These are phyloP conservation scores for Ephestia elutella DNA, from an alignment of 1,140 invertebrate species.

Conservation along the genomic window DNA sequence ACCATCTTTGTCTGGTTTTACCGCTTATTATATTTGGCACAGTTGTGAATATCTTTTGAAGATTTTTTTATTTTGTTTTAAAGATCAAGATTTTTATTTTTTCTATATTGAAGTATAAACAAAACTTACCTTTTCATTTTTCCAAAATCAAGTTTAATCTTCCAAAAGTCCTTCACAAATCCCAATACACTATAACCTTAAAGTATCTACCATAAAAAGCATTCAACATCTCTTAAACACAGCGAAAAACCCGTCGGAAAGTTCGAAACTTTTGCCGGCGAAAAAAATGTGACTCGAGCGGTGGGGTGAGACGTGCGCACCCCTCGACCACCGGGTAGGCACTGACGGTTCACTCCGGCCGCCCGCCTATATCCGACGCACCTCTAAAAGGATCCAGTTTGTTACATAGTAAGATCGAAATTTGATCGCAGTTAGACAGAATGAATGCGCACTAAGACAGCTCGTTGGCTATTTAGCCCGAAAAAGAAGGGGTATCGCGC, in stretches of 20 bases:
- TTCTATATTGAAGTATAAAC: background rate
- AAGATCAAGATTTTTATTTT: background rate
- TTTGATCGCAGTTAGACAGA: slow-evolving; percentile 63
- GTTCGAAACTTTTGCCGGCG: slow-evolving; percentile 48
- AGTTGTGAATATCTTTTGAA: too few relatives aligned
- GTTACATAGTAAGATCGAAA: slow-evolving; percentile 70
- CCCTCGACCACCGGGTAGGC: slow-evolving; percentile 29
- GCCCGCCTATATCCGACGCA: slow-evolving; percentile 27
- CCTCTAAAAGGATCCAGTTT: slow-evolving; percentile 52
- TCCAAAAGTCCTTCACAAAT: slow-evolving; percentile 5
- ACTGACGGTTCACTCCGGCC: slow-evolving; percentile 32
- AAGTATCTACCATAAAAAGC: background rate
- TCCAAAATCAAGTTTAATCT: slow-evolving; percentile 1
- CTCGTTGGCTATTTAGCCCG: slow-evolving; percentile 55
- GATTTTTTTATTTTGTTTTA: too few relatives aligned
- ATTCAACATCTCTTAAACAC: slow-evolving; percentile 7
- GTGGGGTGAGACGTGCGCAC: slow-evolving; percentile 22
- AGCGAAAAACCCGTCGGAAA: slow-evolving; percentile 26
- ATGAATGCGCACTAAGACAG: slow-evolving; percentile 54
- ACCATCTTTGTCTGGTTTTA: too few relatives aligned
- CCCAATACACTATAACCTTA: background rate
- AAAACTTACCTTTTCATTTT: slow-evolving; percentile 5
- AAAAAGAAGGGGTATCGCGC: slow-evolving; percentile 37
- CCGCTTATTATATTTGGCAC: too few relatives aligned
- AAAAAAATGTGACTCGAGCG: slow-evolving; percentile 18